Conservation (phyloP, 1,140 invertebrate genomes). For the Cotesia vestalis region DNA sequence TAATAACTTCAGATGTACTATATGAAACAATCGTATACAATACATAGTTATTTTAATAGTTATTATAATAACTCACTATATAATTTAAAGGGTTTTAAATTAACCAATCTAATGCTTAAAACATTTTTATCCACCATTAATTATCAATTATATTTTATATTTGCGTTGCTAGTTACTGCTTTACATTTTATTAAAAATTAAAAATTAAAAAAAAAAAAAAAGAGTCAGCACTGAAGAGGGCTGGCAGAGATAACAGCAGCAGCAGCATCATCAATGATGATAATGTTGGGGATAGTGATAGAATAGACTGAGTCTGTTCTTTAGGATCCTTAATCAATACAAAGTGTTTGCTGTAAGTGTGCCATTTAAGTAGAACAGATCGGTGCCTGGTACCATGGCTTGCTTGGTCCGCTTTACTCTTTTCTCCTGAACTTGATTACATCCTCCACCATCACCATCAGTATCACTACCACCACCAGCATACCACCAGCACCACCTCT, state of each 20-base stretch:
- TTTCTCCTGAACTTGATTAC: conserved; percentile 36
- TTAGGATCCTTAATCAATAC: conserved; percentile 60
- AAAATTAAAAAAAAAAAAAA: no score
- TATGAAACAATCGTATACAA: no score
- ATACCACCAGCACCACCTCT: not conserved
- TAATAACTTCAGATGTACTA: not conserved
- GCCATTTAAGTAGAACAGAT: conserved; percentile 66
- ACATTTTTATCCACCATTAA: no score
- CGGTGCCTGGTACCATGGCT: conserved; percentile 57
- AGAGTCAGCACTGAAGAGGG: no score
- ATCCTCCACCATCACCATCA: conserved; percentile 4
- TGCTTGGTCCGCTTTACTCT: conserved; percentile 55
- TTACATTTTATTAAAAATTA: no score
- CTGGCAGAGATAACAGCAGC: no score
- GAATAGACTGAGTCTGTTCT: conserved; percentile 58
- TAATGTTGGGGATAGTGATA: conserved; percentile 30
- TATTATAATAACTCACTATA: conserved; percentile 39
- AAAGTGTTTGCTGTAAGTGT: conserved; percentile 58
- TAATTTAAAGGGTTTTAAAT: conserved; percentile 42
- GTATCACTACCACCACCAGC: not conserved
- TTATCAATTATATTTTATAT: no score
- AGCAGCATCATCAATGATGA: no score
- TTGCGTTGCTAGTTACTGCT: no score
- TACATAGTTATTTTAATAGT: not conserved
- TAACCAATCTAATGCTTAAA: not conserved